phyloP scores from a whole-genome alignment of 2,888 invertebrate genomes.

The Nephrocerus scutellatus region DNA sequence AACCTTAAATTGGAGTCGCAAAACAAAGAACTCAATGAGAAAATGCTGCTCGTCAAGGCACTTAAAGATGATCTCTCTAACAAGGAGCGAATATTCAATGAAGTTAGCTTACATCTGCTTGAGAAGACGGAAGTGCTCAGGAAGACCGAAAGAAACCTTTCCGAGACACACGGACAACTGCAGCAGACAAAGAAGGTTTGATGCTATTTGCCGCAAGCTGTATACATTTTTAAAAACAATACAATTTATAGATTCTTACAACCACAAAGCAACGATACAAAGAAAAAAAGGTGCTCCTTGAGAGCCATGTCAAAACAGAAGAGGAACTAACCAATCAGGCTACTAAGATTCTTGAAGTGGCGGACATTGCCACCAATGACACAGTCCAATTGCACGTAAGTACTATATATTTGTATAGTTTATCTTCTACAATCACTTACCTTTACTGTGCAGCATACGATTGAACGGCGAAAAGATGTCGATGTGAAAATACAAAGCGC shows the following conservation, averaged over 20 bases:
- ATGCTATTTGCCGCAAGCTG: neutral
- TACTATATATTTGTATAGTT: neutral
- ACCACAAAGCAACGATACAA: conserved; percentile 50
- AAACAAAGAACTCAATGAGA: conserved; percentile 62
- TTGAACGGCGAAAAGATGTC: conserved; percentile 42
- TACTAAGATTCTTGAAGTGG: conserved; percentile 54
- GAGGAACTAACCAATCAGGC: conserved; percentile 57
- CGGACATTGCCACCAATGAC: conserved; percentile 57
- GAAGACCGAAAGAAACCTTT: conserved; percentile 50
- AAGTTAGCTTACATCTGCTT: conserved; percentile 48
- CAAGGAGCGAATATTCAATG: conserved; percentile 53
- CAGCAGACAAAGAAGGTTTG: conserved; percentile 39
- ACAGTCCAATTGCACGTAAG: conserved; percentile 59
- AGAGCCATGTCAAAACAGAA: conserved; percentile 60
- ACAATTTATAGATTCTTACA: conserved; percentile 30
- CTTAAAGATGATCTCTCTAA: conserved; percentile 61
- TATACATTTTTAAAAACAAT: neutral
- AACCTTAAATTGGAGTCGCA: conserved; percentile 59
- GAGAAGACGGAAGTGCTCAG: conserved; percentile 50
- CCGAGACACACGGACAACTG: conserved; percentile 48
- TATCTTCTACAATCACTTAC: neutral
- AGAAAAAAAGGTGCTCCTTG: conserved; percentile 61
- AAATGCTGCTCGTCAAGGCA: conserved; percentile 59
- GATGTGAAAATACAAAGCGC: conserved; percentile 39
- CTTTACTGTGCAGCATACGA: conserved; percentile 30